These are phyloP conservation scores for Phragmatobia fuliginosa DNA, from an alignment of 2,888 invertebrate genomes.

Conservation along the genomic window DNA sequence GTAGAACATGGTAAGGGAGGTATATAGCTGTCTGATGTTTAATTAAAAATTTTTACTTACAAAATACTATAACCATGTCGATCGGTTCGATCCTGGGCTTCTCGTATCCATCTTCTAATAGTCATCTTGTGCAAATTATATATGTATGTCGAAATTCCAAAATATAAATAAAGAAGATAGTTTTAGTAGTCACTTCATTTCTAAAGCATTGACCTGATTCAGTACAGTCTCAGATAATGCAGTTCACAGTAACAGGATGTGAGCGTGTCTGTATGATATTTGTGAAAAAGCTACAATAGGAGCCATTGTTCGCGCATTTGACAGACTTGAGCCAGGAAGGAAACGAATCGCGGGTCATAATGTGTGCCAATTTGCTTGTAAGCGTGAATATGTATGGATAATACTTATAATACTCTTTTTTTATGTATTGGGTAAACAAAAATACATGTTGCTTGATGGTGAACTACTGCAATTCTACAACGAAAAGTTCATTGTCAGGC, in stretches of 20 bases:
- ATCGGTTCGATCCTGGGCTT: too few relatives aligned
- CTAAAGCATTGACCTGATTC: slow-evolving; percentile 73
- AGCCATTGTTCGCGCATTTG: slow-evolving; percentile 54
- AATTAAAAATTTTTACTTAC: not conserved
- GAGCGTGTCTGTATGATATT: slow-evolving; percentile 62
- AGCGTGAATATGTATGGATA: slow-evolving; percentile 26
- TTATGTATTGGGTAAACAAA: too few relatives aligned
- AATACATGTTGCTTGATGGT: too few relatives aligned
- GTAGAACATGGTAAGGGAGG: not conserved
- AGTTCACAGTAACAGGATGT: slow-evolving; percentile 71
- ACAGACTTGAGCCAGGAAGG: slow-evolving; percentile 59
- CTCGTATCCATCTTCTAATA: too few relatives aligned
- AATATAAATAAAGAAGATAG: slow-evolving; percentile 29
- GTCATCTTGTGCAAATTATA: too few relatives aligned
- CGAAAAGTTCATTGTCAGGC: too few relatives aligned
- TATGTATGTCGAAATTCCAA: not conserved
- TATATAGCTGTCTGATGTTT: not conserved
- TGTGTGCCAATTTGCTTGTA: slow-evolving; percentile 57
- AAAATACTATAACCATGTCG: not conserved
- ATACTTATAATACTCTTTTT: slow-evolving; percentile 9
- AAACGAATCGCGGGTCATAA: slow-evolving; percentile 55
- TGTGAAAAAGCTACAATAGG: slow-evolving; percentile 55
- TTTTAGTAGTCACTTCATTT: slow-evolving; percentile 56
- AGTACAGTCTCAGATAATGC: slow-evolving; percentile 71
- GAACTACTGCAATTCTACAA: too few relatives aligned